Evolutionary conservation across 1,140 invertebrate genomes (phyloP).

Genomic region (Saccostrea cuccullata): DNA sequence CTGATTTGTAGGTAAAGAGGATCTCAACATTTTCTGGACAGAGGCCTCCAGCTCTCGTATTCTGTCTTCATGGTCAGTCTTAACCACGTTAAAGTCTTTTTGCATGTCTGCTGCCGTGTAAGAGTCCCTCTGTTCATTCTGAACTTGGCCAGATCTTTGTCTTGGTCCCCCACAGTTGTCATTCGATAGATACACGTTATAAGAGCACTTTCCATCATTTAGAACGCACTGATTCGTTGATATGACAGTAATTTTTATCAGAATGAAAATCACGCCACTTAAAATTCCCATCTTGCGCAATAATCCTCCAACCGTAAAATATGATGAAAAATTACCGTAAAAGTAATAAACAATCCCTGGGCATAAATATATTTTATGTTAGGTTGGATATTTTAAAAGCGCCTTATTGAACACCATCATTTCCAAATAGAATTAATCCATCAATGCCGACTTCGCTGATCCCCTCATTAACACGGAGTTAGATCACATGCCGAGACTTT

Average conservation of each 20-base stretch:
- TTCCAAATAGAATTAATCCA: background rate
- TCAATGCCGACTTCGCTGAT: background rate
- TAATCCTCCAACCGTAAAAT: background rate
- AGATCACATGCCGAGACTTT: background rate
- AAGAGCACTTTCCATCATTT: constrained; percentile 51
- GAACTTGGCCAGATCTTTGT: background rate
- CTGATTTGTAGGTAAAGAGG: constrained; percentile 30
- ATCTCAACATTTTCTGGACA: constrained; percentile 54
- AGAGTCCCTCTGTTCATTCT: constrained; percentile 56
- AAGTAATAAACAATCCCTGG: background rate
- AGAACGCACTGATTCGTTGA: constrained; percentile 43
- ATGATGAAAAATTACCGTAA: background rate
- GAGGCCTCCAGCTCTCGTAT: constrained; percentile 63
- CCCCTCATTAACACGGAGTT: background rate
- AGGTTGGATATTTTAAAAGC: background rate
- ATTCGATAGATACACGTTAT: constrained; percentile 51
- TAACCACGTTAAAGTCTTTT: constrained; percentile 57
- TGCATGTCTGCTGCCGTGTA: constrained; percentile 56
- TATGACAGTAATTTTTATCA: background rate
- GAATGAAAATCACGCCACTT: background rate
- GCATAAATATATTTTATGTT: background rate
- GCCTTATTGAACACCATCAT: background rate
- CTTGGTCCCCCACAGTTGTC: constrained; percentile 18
- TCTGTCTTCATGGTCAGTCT: constrained; percentile 63
- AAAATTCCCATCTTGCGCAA: background rate